Evolutionary conservation across 2,888 invertebrate genomes (phyloP), one percentile per base, ranked within the genome.

Genomic region (Cerastis leucographa): DNA sequence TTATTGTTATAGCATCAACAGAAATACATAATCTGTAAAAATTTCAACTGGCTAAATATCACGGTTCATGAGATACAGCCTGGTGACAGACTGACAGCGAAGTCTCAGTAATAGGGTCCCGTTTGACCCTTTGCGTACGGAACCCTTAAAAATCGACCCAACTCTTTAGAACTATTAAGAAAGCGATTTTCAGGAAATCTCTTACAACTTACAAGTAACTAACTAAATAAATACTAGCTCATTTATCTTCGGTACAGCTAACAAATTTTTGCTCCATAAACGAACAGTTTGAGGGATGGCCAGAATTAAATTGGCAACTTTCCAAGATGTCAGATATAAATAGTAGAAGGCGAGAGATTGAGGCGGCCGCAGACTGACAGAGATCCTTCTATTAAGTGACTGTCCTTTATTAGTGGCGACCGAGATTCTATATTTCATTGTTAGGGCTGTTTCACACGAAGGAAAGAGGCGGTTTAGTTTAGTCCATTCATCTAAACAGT

Each of bases 331-430:
- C 35, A 61, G 68, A 44, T 79, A 86, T 89, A 83, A 87, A 89
- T 88, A 88, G 84, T 88, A 87, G 87, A 80, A 71, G 76, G 82
- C 44, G 66, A 85, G 85, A 87, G 84, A 83, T 83, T 75, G 83
- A 68, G 64, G 68, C 74, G 65, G 65, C 61, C 74, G 40, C 73
- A 42, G 61, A 56, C 81, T 81, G 86, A 78, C 83, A 51, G 70
- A 82, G 84, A 87, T 78, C 80, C 88, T 74, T 89, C 85, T 78
- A 89, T 88, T 85, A 89, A 86, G 75, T 76, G 74, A 78, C 82
- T 85, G 87, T 81, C 88, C 75, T 87, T 83, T 88, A 88, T 88
- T 80, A 85, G 83, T 49, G 76, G 17, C 71, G 71, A 40, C 54
- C 67, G 71, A 46, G 78, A 82, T 85, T 83, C 82, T 78, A 86